A percentile compares a stretch with the other conserved stretches of the same genome.
phyloP scores from a whole-genome alignment of 1,140 invertebrate genomes.

The Bombus confusus region DNA sequence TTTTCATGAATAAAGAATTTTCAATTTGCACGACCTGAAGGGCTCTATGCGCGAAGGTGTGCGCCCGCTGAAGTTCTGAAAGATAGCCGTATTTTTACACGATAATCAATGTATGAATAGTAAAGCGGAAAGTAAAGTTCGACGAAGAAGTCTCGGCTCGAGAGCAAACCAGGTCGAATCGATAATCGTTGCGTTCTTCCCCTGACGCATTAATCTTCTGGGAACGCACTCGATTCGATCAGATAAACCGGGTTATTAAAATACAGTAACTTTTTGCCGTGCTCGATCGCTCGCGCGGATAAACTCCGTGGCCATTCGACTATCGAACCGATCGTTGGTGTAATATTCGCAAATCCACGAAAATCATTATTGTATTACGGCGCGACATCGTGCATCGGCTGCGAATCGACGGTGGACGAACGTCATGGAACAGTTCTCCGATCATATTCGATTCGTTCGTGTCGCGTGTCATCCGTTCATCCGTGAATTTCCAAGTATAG shows the following conservation, averaged over 20 bases:
- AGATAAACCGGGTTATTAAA: slow-evolving; percentile 54
- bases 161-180: slow-evolving; percentile 19
- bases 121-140: not conserved
- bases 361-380: slow-evolving; percentile 39
- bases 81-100: slow-evolving; percentile 26
- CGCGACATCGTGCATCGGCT: not conserved
- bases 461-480: slow-evolving; percentile 2
- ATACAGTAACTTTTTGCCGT: slow-evolving; percentile 42
- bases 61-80: not conserved
- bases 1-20: slow-evolving; percentile 54
- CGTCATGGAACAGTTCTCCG: not conserved
- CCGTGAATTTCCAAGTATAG: not conserved
- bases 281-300: not conserved
- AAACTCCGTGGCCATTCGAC: slow-evolving; percentile 22
- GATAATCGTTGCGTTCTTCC: slow-evolving; percentile 37
- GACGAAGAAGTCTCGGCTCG: slow-evolving; percentile 6
- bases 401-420: not conserved
- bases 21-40: slow-evolving; percentile 34
- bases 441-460: not conserved
- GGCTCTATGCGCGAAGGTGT: not conserved
- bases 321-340: slow-evolving; percentile 11
- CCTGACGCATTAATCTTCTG: slow-evolving; percentile 46
- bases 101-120: slow-evolving; percentile 43
- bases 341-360: slow-evolving; percentile 37
- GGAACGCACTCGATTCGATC: slow-evolving; percentile 30